Evolutionary conservation across 2,888 invertebrate species (phyloP).

Genomic region (Argyresthia goedartella): DNA sequence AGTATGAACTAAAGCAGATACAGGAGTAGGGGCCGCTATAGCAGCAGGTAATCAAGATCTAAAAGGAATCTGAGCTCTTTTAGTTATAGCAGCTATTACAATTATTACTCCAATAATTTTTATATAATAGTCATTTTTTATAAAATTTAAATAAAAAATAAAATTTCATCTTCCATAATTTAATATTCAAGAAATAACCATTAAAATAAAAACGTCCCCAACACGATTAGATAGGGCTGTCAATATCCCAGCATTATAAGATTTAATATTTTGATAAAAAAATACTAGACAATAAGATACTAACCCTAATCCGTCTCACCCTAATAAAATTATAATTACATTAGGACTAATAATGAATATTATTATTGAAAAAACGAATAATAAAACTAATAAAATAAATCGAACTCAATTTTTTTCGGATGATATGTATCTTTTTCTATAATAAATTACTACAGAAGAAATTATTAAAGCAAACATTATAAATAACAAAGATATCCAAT

Average conservation of each 20-base stretch:
- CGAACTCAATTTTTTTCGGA: constrained; percentile 70
- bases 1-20: constrained; percentile 82
- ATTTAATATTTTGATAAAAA: constrained; percentile 78
- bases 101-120: constrained; percentile 48
- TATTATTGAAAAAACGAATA: constrained; percentile 77
- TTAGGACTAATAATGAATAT: constrained; percentile 78
- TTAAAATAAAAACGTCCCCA: constrained; percentile 77
- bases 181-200: constrained; percentile 70
- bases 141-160: constrained; percentile 65
- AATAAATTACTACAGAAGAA: constrained; percentile 75
- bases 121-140: constrained; percentile 49
- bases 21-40: constrained; percentile 82
- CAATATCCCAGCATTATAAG: constrained; percentile 78
- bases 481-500: constrained; percentile 76
- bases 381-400: constrained; percentile 74
- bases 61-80: constrained; percentile 87
- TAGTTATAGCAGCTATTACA: constrained; percentile 75
- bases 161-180: constrained; percentile 69
- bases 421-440: constrained; percentile 74
- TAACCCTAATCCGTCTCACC: constrained; percentile 81
- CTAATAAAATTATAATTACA: constrained; percentile 78
- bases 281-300: constrained; percentile 80
- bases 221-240: constrained; percentile 81
- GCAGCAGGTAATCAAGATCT: constrained; percentile 81
- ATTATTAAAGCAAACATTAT: constrained; percentile 75